These are phyloP conservation scores for Plagodis pulveraria DNA, from an alignment of 2,888 invertebrate species.

Conservation along the genomic window DNA sequence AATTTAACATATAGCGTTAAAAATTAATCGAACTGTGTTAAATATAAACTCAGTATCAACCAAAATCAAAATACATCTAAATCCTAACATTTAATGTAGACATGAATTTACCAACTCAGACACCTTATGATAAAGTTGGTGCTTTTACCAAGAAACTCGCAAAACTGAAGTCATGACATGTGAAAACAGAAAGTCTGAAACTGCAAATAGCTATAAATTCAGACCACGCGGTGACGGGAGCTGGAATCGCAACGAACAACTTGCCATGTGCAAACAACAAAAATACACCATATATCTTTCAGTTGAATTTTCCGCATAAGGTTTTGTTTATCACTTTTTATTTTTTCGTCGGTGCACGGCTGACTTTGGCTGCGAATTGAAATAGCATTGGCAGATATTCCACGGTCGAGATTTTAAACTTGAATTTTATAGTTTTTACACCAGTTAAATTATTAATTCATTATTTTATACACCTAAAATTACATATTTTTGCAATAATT, in stretches of 20 bases:
- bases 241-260: slow-evolving; percentile 72
- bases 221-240: slow-evolving; percentile 71
- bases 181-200: slow-evolving; percentile 72
- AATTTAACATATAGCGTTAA: too few relatives aligned
- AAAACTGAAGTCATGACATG: slow-evolving; percentile 64
- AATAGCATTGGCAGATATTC: slow-evolving; percentile 18
- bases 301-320: slow-evolving; percentile 60
- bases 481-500: too few relatives aligned
- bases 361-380: slow-evolving; percentile 32
- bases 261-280: slow-evolving; percentile 67
- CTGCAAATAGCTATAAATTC: slow-evolving; percentile 79
- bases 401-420: not conserved
- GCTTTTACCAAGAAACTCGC: slow-evolving; percentile 46
- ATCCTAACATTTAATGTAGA: slow-evolving; percentile 3
- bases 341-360: slow-evolving; percentile 38
- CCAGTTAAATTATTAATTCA: too few relatives aligned
- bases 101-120: slow-evolving; percentile 20
- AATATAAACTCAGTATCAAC: too few relatives aligned
- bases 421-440: too few relatives aligned
- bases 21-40: too few relatives aligned
- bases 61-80: not conserved
- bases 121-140: slow-evolving; percentile 32
- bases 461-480: too few relatives aligned
- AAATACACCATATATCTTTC: slow-evolving; percentile 77
- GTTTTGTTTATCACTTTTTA: slow-evolving; percentile 50